Conservation (phyloP, 2,888 invertebrate species). For the Tetropium fuscum region DNA sequence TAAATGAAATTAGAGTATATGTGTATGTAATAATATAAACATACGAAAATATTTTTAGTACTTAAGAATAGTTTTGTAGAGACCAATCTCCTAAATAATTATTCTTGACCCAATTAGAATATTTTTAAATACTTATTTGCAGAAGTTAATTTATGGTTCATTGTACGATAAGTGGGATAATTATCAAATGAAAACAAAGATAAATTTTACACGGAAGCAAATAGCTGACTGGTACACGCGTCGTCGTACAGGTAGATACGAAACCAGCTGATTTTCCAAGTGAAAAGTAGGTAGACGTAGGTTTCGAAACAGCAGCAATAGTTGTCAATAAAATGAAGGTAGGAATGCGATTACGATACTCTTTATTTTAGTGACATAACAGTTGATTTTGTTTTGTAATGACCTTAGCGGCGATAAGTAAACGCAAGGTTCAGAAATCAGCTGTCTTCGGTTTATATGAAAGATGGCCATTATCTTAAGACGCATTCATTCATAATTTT, state of each 20-base stretch:
- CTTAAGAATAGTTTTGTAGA: too few relatives aligned
- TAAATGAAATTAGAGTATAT: too few relatives aligned
- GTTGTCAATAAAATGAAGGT: constrained; percentile 14
- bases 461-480: constrained; percentile 38
- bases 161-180: constrained; percentile 33
- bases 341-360: constrained; percentile 18
- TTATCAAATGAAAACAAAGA: constrained; percentile 40
- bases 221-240: constrained; percentile 36
- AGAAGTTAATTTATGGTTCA: constrained; percentile 28
- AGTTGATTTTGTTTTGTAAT: constrained; percentile 7
- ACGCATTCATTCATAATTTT: constrained; percentile 48
- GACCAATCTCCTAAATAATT: not conserved
- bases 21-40: too few relatives aligned
- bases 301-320: constrained; percentile 21
- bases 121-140: constrained; percentile 24
- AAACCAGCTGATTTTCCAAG: constrained; percentile 28
- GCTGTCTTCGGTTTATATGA: constrained; percentile 47
- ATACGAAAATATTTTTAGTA: too few relatives aligned
- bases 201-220: constrained; percentile 39
- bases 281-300: constrained; percentile 23
- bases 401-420: constrained; percentile 25
- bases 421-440: constrained; percentile 47
- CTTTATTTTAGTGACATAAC: constrained; percentile 26
- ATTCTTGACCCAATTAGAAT: constrained; percentile 17
- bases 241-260: constrained; percentile 19